phyloP scores from a whole-genome alignment of 2,113 vertebrate genomes.

The Clarias macrocephalus region DNA sequence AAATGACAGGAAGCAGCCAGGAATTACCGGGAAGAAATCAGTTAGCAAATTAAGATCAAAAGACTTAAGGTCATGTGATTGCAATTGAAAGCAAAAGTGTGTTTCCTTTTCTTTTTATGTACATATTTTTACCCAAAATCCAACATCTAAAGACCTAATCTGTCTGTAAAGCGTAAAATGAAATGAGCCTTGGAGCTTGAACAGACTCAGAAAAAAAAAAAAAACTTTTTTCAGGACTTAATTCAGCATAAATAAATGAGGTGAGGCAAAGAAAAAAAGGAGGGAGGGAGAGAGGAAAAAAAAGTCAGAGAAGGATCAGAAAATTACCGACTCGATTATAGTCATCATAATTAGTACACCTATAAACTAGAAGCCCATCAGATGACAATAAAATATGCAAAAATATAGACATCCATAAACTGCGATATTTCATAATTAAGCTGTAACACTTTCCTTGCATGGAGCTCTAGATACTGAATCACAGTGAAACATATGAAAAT shows the following conservation, averaged over 20 bases:
- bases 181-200: slow-evolving; percentile 24
- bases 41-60: slow-evolving; percentile 10
- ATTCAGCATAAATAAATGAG: slow-evolving; percentile 4
- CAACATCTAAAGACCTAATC: slow-evolving; percentile 23
- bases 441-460: too few relatives aligned
- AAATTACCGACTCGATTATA: background rate
- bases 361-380: background rate
- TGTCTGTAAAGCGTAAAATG: slow-evolving; percentile 3
- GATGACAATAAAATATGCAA: background rate
- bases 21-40: slow-evolving; percentile 4
- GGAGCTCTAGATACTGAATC: too few relatives aligned
- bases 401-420: background rate
- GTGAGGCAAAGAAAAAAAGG: background rate
- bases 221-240: too few relatives aligned
- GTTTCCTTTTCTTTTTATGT: slow-evolving; percentile 9
- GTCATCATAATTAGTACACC: background rate
- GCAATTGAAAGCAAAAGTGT: slow-evolving; percentile 6
- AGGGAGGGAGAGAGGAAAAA: background rate
- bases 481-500: too few relatives aligned
- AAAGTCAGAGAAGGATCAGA: background rate
- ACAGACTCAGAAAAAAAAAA: slow-evolving; percentile 14
- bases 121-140: background rate
- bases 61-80: background rate
- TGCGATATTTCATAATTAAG: background rate
- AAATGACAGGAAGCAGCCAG: background rate